phyloP scores from a whole-genome alignment of 2,113 vertebrate genomes.

The Chionis minor region DNA sequence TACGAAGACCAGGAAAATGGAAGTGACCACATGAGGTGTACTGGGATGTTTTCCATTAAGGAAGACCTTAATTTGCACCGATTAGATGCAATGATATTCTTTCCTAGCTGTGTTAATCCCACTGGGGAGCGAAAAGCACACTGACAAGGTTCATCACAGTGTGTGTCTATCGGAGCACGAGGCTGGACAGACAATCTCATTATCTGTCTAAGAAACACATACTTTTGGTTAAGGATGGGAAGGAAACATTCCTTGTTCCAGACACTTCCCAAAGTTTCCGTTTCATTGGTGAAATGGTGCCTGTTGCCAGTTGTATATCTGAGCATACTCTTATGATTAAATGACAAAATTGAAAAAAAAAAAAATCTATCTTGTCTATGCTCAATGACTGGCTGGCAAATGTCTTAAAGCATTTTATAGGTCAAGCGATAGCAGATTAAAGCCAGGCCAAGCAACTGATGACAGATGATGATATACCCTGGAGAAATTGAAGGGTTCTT shows the following conservation, averaged over 20 bases:
- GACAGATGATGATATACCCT: neutral
- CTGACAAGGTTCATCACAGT: rapidly evolving
- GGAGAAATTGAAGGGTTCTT: neutral
- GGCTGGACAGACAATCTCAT: neutral
- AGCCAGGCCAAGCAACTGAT: neutral
- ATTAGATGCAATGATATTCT: neutral
- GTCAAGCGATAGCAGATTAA: neutral
- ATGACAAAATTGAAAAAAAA: neutral
- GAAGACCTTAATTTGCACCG: neutral
- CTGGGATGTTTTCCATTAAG: neutral
- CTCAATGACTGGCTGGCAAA: neutral
- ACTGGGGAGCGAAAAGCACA: neutral
- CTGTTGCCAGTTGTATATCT: neutral
- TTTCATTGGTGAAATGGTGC: neutral
- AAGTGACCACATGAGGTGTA: neutral
- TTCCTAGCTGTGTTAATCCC: neutral
- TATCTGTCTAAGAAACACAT: neutral
- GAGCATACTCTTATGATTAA: neutral
- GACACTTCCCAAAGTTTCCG: neutral
- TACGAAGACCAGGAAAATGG: neutral
- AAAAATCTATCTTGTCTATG: rapidly evolving
- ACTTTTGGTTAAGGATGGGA: neutral
- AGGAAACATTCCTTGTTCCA: neutral
- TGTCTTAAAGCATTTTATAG: neutral
- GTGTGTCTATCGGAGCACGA: neutral